Conservation (phyloP, 2,113 vertebrate genomes). For the rat (Rattus norvegicus) region DNA sequence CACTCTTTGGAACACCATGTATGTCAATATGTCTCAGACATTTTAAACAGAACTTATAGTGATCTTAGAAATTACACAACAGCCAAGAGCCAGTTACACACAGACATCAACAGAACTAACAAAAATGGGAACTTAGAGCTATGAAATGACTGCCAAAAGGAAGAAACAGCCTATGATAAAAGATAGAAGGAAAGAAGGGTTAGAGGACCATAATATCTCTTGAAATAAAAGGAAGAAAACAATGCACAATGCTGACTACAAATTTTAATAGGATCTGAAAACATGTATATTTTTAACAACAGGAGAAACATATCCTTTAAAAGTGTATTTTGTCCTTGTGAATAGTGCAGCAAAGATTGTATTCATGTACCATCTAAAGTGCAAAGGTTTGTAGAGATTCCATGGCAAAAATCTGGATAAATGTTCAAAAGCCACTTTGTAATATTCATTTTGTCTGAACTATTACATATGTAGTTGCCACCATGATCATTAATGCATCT, state of each 20-base stretch:
- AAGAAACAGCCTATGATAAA: background rate
- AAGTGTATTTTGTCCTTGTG: background rate
- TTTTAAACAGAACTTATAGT: background rate
- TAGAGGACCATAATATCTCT: background rate
- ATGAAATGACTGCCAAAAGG: background rate
- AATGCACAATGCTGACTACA: background rate
- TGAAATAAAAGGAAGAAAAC: background rate
- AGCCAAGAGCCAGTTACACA: background rate
- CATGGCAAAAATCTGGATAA: background rate
- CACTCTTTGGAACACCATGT: background rate
- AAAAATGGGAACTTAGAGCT: background rate
- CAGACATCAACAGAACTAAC: background rate
- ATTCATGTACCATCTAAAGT: background rate
- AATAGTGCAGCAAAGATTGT: constrained; percentile 14
- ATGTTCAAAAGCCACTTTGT: background rate
- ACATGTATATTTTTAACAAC: background rate
- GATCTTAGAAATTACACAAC: background rate
- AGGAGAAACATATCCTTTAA: background rate
- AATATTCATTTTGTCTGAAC: background rate
- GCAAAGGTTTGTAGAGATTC: background rate
- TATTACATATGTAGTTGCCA: background rate
- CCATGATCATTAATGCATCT: background rate
- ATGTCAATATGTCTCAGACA: background rate
- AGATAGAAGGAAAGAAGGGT: background rate
- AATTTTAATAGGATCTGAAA: background rate